A percentile compares a stretch with the other conserved stretches of the same genome.
Evolutionary conservation across 53 echinoderm and acorn worm genomes (phyloP).

Genomic region (Echinometra lucunter): DNA sequence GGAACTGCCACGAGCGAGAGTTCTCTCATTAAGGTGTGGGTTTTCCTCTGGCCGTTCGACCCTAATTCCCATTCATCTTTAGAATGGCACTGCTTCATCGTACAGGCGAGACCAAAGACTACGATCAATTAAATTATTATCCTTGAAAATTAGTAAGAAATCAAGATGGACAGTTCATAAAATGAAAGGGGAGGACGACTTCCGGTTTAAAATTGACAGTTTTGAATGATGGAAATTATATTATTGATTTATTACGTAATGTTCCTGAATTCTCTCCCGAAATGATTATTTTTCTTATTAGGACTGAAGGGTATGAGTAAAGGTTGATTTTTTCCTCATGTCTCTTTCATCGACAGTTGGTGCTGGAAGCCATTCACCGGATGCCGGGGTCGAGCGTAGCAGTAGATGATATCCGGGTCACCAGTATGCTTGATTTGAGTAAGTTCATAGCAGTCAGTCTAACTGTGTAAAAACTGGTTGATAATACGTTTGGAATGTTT

Average conservation of each 20-base stretch:
- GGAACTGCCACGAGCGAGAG: no score
- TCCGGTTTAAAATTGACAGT: neutral
- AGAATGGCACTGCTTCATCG: neutral
- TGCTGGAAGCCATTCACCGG: constrained; percentile 62
- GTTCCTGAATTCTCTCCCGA: neutral
- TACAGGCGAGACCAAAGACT: neutral
- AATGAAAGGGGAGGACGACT: neutral
- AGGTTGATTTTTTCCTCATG: no score
- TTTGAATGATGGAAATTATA: constrained; percentile 2
- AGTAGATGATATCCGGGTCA: constrained; percentile 53
- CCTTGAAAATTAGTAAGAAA: neutral
- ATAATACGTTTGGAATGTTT: no score
- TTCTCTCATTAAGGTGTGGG: no score
- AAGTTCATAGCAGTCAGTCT: neutral
- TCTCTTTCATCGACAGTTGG: constrained; percentile 10
- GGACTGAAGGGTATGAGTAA: no score
- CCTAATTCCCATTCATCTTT: no score
- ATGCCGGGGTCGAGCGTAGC: constrained; percentile 69
- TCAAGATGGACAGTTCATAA: neutral
- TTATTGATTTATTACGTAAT: neutral
- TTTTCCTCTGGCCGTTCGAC: no score
- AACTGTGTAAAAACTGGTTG: no score
- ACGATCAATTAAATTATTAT: neutral
- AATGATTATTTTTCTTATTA: neutral
- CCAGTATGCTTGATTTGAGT: constrained; percentile 58